Conservation (phyloP, 2,113 vertebrate species). For the Platycercus adscitus region DNA sequence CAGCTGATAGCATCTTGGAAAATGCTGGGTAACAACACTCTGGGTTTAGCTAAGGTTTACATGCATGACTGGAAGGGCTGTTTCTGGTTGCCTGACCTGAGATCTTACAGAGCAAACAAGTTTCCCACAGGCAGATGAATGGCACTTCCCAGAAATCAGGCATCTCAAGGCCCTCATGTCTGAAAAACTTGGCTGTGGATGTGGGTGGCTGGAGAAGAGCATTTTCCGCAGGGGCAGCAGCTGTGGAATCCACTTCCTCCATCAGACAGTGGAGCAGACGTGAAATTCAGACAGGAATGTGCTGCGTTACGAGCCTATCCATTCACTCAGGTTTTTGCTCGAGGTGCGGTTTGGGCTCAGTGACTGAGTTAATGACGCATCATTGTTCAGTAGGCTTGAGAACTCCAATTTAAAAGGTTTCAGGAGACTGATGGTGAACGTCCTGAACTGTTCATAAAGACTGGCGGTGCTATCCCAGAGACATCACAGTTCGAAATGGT, state of each 20-base stretch:
- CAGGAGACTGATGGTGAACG: not conserved
- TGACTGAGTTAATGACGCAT: not conserved
- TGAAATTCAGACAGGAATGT: constrained; percentile 30
- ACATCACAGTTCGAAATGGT: not conserved
- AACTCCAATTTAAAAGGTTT: not conserved
- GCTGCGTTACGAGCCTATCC: not conserved
- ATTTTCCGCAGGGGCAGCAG: not conserved
- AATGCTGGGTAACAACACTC: not conserved
- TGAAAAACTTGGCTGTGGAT: not conserved
- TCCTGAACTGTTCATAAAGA: not conserved
- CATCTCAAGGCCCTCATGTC: not conserved
- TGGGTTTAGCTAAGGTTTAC: not conserved
- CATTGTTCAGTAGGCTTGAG: not conserved
- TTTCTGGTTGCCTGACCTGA: not conserved
- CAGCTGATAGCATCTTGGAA: not conserved
- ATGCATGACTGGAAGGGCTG: not conserved
- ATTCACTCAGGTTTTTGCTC: not conserved
- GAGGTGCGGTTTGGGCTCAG: not conserved
- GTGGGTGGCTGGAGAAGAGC: not conserved
- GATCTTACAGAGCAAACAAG: not conserved
- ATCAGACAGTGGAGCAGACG: not conserved
- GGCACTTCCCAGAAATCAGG: not conserved
- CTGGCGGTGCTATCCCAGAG: not conserved
- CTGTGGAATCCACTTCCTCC: constrained; percentile 27
- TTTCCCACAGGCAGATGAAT: not conserved